Evolutionary conservation across 2,888 invertebrate genomes (phyloP).

Genomic region (Yponomeuta cagnagella): DNA sequence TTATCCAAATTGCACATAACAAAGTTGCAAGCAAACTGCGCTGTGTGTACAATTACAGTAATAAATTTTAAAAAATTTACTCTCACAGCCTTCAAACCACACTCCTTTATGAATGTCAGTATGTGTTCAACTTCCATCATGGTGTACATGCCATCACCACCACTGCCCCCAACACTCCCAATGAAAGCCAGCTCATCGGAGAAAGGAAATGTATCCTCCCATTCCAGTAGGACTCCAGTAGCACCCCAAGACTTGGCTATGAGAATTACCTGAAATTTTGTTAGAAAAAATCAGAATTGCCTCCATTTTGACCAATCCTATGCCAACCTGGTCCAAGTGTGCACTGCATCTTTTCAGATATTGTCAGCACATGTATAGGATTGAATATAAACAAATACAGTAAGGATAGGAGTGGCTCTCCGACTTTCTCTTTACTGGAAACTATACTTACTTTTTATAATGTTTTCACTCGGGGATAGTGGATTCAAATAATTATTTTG

Average conservation of each 20-base stretch:
- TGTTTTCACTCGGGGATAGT: no score
- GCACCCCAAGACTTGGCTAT: constrained; percentile 78
- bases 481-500: no score
- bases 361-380: no score
- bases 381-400: no score
- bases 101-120: constrained; percentile 78
- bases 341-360: no score
- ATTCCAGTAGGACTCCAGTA: constrained; percentile 88
- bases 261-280: constrained; percentile 37
- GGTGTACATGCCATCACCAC: constrained; percentile 79
- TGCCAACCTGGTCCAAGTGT: no score
- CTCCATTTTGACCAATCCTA: no score
- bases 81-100: constrained; percentile 80
- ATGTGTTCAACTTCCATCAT: constrained; percentile 80
- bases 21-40: background rate
- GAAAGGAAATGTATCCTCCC: constrained; percentile 94
- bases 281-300: background rate
- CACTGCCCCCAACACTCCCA: constrained; percentile 71
- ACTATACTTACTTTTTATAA: no score
- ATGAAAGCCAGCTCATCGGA: constrained; percentile 74
- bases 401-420: no score
- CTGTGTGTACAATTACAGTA: background rate
- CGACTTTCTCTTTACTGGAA: no score
- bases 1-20: no score
- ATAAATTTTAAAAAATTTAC: background rate